Evolutionary conservation across 2,888 invertebrate species (phyloP), one percentile per base, ranked within the genome.

Genomic region (Drosophila anceps): DNA sequence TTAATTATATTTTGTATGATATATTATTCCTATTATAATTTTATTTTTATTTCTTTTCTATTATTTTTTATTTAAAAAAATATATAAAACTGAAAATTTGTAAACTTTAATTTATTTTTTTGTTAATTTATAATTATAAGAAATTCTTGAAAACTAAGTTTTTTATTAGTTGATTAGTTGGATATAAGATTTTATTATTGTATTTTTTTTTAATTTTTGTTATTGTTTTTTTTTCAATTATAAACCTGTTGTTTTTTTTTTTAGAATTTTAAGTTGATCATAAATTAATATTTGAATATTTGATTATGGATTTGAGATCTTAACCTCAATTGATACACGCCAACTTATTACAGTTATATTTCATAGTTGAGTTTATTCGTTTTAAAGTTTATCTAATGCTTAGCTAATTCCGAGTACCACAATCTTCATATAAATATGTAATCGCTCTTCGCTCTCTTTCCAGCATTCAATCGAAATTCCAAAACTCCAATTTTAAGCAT

Each of bases 401-500:
- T 20, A 3, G 13, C 39, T 18, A 29, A 55, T 41, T 61, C 24
- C 13, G 41, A 44, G 3, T 29, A 4, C 5, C 31, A 15, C n/a
- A 53, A n/a, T 31, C 41, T 50, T 37, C 37, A 1, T 39, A 33
- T 20, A 2, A 24, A 24, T n/a, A 2, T 10, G 18, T 7, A 31
- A 20, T 53, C 15, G 50, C 18, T 31, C 35, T 35, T 53, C 53
- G n/a, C 15, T 53, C 35, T 37, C 35, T 43, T 61, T n/a, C 18
- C 4, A 4, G 1, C 5, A 44, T 24, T 60, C 24, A 39, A 24
- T 15, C 53, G 7, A 54, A 54, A 29, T 27, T 20, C 20, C 35
- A 13, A 20, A 51, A 10, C 20, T 35, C 33, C 35, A 33, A 53
- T 51, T 51, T 24, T n/a, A n/a, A 18, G 27, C 58, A 57, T 20